Base-by-base conservation (phyloP, 2,888 invertebrate species). In the Liodrosophila aerea region DNA sequence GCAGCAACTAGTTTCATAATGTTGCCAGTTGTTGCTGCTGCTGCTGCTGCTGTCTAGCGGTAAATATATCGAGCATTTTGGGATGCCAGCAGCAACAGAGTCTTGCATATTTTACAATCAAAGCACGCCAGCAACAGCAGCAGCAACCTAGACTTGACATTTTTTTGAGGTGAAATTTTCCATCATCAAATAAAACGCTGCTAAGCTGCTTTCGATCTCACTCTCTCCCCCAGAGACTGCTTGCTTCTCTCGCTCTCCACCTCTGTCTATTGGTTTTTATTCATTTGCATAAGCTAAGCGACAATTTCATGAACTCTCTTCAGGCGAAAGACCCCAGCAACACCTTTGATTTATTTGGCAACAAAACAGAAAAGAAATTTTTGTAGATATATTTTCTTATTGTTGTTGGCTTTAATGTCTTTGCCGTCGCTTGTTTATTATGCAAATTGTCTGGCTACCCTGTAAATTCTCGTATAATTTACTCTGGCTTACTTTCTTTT, bases 21-120 rank as follows among this genome's bases (percentile, higher is more conserved):
- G 58, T 2, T 56, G 44, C 7, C 7, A 11, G 33, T 33, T 60
- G 49, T 1, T 39, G 41, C 3, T 54, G 34, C 2, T 40, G 57
- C n/a, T 53, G 53, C 9, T 44, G 41, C 36, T 41, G 64, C 59
- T 51, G 70, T 70, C 74, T 72, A 77, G 76, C 76, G 76, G 76
- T 77, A 77, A 74, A 77, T 51, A n/a, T n/a, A 43, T 62, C 81
- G 62, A 64, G 50, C 70, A 64, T 53, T 58, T 58, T n/a, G 76
- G 76, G 73, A 78, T 76, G 69, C 65, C 68, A 68, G 40, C 65
- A 67, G 30, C 49, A 60, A 41, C 31, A 47, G n/a, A n/a, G n/a
- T n/a, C n/a, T n/a, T 11, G 9, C 31, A 31, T 31, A 31, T 31
- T 34, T 34, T 34, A 51, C 11, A 41, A 31, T 16, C 41, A 22